Evolutionary conservation across 1,140 invertebrate species (phyloP), one percentile per base, ranked within the genome.

Genomic region (Solen grandis): DNA sequence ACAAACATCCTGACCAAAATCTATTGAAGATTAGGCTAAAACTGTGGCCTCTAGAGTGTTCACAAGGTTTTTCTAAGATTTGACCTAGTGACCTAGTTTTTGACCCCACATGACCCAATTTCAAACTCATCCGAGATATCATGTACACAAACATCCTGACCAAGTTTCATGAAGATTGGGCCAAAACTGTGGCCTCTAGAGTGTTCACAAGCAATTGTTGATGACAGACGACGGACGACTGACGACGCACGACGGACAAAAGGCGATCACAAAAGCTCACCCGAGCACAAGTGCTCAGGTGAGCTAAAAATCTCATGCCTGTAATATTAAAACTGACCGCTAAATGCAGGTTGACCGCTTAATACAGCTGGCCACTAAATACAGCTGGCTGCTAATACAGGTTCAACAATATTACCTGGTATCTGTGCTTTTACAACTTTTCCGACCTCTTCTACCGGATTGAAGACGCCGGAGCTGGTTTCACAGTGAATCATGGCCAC

Each of bases 391-490:
- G n/a, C n/a, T n/a, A n/a, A n/a, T n/a, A n/a, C n/a, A n/a, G n/a
- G n/a, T n/a, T n/a, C n/a, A n/a, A 10, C 8, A 19, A 52, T 57
- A 36, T 69, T 84, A 92, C 90, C 84, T 74, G 92, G 91, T 35
- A 84, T 75, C 36, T 81, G 54, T 36, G 85, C 65, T 72, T 91
- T 92, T 0, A 94, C 88, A 14, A 92, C 29, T 29, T 86, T 65
- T 10, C 92, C 93, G 25, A 94, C 88, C 55, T 91, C 86, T 55
- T 88, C 87, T 3, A 94, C 90, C 8, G 92, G 91, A 85, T 93
- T 94, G n/a, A 94, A 77, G 10, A 93, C 87, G 13, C 93, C 93
- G 35, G 89, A 92, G 65, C 91, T 93, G 14, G 93, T 94, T 80
- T 94, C 93, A 86, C 92, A 93, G 73, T 94, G 93, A 5, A 93